Base-by-base conservation (phyloP, 2,888 invertebrate species). In the Chaitophorus viminalis region DNA sequence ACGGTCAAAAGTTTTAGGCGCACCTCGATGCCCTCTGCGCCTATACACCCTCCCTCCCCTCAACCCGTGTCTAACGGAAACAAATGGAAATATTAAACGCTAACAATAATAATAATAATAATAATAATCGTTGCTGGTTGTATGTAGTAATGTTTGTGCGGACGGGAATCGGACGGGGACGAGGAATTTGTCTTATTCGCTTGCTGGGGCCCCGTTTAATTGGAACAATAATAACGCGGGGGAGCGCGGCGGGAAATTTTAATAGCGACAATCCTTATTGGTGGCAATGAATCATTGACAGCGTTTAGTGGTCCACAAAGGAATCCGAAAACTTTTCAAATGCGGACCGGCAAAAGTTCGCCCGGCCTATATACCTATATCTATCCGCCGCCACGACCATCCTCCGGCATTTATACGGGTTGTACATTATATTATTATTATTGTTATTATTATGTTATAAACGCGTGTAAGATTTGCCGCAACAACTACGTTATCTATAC, bases 81-180 rank as follows among this genome's bases (percentile, higher is more conserved):
- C 87, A 74, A 87, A 87, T 46, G 87, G 87, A 87, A 87, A 87
- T 81, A 87, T 87, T 81, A 87, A 87, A 87, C 87, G 87, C 60
- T 74, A 86, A 78, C 78, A 82, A 74, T 31, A 83, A 76, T 75
- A 36, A 76, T 60, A 39, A 75, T 29, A 39, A 83, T 52, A 82
- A 82, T 5, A 76, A 76, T 46, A 46, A 46, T 82, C 88, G 77
- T 9, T 25, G 29, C 29, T 14, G 82, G 52, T 31, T 21, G 39
- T 29, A n/a, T 11, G 14, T n/a, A n/a, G 46, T 52, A 17, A 65
- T 76, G 65, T 76, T 76, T 78, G 77, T 21, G 52, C 68, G 46
- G 21, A 29, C 21, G 60, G 29, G 14, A 70, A 8, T 8, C 11
- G 79, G 60, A 65, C 54, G 68, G 68, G 4, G 29, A 33, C 52